Evolutionary conservation across 2,113 vertebrate species (phyloP).

Genomic region (Forbesichthys agassizii): DNA sequence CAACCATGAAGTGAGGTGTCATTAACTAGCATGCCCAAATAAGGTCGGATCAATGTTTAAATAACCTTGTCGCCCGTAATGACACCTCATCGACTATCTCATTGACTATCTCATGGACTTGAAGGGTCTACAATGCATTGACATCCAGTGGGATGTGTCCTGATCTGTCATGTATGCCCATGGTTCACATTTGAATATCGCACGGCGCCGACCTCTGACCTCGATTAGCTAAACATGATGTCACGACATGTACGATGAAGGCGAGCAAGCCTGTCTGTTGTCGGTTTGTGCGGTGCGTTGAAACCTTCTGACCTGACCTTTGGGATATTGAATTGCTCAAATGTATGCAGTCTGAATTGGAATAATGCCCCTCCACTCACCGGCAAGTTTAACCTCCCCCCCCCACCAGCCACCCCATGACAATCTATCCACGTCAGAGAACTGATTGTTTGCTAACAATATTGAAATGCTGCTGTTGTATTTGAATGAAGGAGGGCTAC

Average conservation of each 20-base stretch:
- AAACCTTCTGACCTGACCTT: constrained; percentile 1
- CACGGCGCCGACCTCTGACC: neutral
- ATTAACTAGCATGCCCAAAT: constrained; percentile 27
- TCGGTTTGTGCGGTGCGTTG: constrained; percentile 3
- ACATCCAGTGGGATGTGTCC: neutral
- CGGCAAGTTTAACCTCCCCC: neutral
- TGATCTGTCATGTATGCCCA: neutral
- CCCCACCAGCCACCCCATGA: no score
- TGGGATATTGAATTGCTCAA: neutral
- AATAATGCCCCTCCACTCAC: neutral
- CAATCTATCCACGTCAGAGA: neutral
- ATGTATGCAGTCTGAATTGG: constrained; percentile 5
- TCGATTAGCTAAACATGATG: neutral
- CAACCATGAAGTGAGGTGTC: neutral
- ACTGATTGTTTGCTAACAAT: neutral
- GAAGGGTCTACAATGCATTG: no score
- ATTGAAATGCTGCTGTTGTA: neutral
- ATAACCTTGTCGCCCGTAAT: constrained; percentile 45
- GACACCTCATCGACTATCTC: constrained; percentile 19
- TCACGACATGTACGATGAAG: neutral
- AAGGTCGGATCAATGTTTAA: neutral
- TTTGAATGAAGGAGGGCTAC: neutral
- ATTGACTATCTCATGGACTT: neutral
- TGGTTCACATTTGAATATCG: no score
- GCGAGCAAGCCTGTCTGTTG: neutral